These are phyloP conservation scores for Drosophila virilis DNA, from an alignment of 1,140 invertebrate genomes.

Conservation along the genomic window DNA sequence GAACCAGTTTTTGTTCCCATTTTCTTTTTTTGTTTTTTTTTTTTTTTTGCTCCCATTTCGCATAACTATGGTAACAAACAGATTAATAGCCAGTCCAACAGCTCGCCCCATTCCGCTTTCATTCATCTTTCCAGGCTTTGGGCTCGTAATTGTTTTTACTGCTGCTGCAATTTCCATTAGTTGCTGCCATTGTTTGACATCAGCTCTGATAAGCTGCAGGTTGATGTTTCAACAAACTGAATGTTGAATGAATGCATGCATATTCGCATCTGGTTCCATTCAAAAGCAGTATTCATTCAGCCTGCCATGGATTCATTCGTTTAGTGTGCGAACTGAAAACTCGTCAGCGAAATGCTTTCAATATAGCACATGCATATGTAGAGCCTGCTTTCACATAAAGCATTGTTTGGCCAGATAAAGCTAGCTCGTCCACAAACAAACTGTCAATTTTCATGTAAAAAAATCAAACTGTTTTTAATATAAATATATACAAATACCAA, in stretches of 20 bases:
- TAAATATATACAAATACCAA: neutral
- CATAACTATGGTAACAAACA: conserved; percentile 22
- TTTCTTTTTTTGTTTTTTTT: neutral
- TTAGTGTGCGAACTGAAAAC: neutral
- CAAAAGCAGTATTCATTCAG: conserved; percentile 19
- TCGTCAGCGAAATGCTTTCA: conserved; percentile 16
- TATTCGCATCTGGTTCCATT: conserved; percentile 15
- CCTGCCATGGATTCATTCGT: conserved; percentile 21
- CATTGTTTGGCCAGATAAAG: conserved; percentile 21
- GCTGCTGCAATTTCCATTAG: conserved; percentile 42
- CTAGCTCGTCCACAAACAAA: neutral
- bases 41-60: conserved; percentile 11
- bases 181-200: conserved; percentile 36
- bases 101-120: neutral
- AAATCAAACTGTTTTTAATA: neutral
- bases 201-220: conserved; percentile 39
- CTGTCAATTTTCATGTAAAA: neutral
- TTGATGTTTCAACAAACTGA: conserved; percentile 24
- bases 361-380: neutral
- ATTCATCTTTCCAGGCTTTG: neutral
- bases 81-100: conserved; percentile 28
- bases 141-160: conserved; percentile 18
- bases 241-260: conserved; percentile 21
- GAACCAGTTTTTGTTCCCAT: neutral
- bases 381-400: neutral